Base-by-base conservation (phyloP, 2,113 vertebrate genomes). In the Rhinogobius similis region DNA sequence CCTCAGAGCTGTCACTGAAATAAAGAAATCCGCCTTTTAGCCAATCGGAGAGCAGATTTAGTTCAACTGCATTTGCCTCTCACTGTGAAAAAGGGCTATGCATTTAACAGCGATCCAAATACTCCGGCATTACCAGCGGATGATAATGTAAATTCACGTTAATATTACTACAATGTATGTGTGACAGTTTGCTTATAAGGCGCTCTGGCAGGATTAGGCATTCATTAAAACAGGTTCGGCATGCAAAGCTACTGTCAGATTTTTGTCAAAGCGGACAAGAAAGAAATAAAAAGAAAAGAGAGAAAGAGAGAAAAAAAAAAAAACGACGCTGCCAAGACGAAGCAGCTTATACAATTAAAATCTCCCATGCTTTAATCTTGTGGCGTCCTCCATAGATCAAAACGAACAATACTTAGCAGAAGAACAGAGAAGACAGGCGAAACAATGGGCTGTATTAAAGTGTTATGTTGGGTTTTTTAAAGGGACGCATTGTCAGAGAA, bases 101-200 rank as follows among this genome's bases (percentile, higher is more conserved):
- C 87, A 89, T 92, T 55, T 93, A 92, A 91, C 90, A 87, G 87
- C 88, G 91, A 91, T 92, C 88, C 88, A 92, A 91, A 93, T 92
- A 92, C 88, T 91, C 84, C 84, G 82, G 92, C 88, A 93, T 93
- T 93, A 93, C 91, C 85, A 92, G 91, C 80, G 88, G 92, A 93
- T 93, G 91, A 93, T 92, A 91, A 93, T 94, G 92, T 92, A 93
- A 93, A 93, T 92, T 91, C 91, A 91, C 92, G 90, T 91, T 93
- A 93, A 93, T 91, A 89, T 93, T 91, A 86, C 81, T 87, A 92
- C 90, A 93, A 91, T 92, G 87, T 82, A 88, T 76, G 88, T 90
- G 87, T 93, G 92, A 94, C 92, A 94, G 92, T 93, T 91, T 88
- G 87, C 91, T 29, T 78, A 90, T 93, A 92, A 94, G 93, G 88